Base-by-base conservation (phyloP, 2,888 invertebrate species). In the Drosophila nr. perissopoda region DNA sequence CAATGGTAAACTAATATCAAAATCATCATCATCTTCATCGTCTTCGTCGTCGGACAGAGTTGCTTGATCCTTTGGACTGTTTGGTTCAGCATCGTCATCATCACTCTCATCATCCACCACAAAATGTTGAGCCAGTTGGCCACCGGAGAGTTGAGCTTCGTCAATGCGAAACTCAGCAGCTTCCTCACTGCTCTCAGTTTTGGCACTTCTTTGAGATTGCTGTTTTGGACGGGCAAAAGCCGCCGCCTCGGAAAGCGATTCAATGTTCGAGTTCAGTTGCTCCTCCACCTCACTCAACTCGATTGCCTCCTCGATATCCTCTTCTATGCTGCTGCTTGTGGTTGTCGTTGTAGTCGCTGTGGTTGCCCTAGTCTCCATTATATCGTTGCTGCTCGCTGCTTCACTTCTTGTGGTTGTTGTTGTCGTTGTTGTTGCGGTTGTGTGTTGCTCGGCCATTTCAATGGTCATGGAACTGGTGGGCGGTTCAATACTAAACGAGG, bases 231-330 rank as follows among this genome's bases (percentile, higher is more conserved):
- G 71, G 60, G 70, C 52, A 72, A 69, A 64, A 42, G 79, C 75
- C 53, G 78, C 78, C 46, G 79, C 76, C 54, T 81, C 85, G 25
- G 81, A 75, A 4, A 89, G 60, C 3, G 85, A 83, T 16, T 75
- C 80, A 25, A 77, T 27, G 10, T 77, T 68, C 1, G 84, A 70
- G 16, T 72, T 64, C n/a, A 86, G 51, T 38, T 86, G 76, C 58
- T 81, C 86, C 56, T 79, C 71, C 49, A 92, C 93, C 76, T 93
- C 93, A 60, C 89, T 90, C 18, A 89, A 69, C 57, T 92, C 92
- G 56, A 93, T 88, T 21, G 91, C 91, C 76, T 93, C 93, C 74
- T 93, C 93, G 52, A 93, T 93, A 40, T 93, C 93, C 79, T 93
- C 93, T 70, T 93, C 93, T 49, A 92, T 92, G 76, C 92, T 93